Evolutionary conservation across 2,888 invertebrate species (phyloP), one percentile per base, ranked within the genome.

Genomic region (Acanthopleura granulata): DNA sequence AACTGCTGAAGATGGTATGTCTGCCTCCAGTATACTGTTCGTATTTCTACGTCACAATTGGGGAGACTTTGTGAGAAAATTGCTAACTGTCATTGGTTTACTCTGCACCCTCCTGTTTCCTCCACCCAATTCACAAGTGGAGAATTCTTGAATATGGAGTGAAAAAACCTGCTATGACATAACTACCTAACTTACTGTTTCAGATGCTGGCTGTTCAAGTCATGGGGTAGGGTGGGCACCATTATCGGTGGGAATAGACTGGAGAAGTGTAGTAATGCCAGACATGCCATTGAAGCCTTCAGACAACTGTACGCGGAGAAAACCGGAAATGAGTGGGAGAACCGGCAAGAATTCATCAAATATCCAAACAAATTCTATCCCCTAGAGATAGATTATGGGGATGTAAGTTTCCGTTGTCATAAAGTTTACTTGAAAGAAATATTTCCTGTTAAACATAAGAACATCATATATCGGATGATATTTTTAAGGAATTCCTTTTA

Each of bases 201-300:
- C 76, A 91, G 91, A 22, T 95, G 92, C 90, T 96, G 94, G 94
- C 87, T 98, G 40, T 98, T 96, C 91, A 93, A 97, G 22, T 93
- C 97, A 0, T 99, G 99, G 99, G 99, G 99, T 16, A 93, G 99
- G 76, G 97, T 98, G 82, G 98, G 99, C 6, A 99, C 99, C 0
- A 95, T 94, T 0, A 95, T 97, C 84, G 99, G 99, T 11, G 90
- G 90, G 12, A 86, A 85, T 76, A 90, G 89, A 75, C 74, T 88
- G 22, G 90, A 91, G 72, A 76, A 76, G 69, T 86, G 80, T 83
- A 80, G 83, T 16, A 84, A 85, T 4, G 81, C 80, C 57, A 74
- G 80, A 14, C 78, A 76, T 0, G 91, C 90, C 6, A 92, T 94
- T 0, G 0, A 82, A 0, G 86, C 90, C 12, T 98, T 98, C 88